phyloP scores from a whole-genome alignment of 1,140 invertebrate genomes.

The Leucophenga varia region DNA sequence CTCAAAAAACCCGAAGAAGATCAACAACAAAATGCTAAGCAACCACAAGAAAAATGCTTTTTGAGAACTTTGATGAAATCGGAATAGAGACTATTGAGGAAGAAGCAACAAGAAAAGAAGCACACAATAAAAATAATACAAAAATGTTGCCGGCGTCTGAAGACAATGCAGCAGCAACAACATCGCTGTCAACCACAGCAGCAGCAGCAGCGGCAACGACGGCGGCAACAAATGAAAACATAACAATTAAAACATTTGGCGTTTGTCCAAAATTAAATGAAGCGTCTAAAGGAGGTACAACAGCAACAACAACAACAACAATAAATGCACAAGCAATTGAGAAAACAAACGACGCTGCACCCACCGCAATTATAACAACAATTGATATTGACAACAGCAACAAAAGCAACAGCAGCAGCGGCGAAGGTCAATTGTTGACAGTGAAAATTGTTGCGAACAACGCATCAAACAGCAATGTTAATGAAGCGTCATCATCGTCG shows the following conservation, averaged over 20 bases:
- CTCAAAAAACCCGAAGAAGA: slow-evolving; percentile 14
- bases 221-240: slow-evolving; percentile 4
- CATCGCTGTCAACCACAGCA: slow-evolving; percentile 22
- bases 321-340: slow-evolving; percentile 14
- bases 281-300: slow-evolving; percentile 30
- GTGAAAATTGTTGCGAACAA: too few species aligned
- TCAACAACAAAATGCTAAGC: slow-evolving; percentile 23
- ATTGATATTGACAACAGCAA: slow-evolving; percentile 25
- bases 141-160: slow-evolving; percentile 23
- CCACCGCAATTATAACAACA: slow-evolving; percentile 12
- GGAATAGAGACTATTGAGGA: slow-evolving; percentile 22
- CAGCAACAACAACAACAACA: slow-evolving; percentile 8
- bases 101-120: slow-evolving; percentile 17
- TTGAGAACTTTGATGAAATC: slow-evolving; percentile 42
- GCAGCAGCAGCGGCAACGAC: slow-evolving; percentile 8
- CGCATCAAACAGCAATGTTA: too few species aligned
- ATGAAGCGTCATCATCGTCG: slow-evolving; percentile 2
- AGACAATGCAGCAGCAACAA: slow-evolving; percentile 20
- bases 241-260: slow-evolving; percentile 15
- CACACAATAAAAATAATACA: slow-evolving; percentile 6
- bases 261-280: too few species aligned
- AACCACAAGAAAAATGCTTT: too few species aligned
- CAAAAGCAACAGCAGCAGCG: slow-evolving; percentile 22
- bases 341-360: slow-evolving; percentile 16
- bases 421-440: slow-evolving; percentile 39